Evolutionary conservation across 2,888 invertebrate genomes (phyloP), one percentile per base, ranked within the genome.

Genomic region (Drosophila monieri): DNA sequence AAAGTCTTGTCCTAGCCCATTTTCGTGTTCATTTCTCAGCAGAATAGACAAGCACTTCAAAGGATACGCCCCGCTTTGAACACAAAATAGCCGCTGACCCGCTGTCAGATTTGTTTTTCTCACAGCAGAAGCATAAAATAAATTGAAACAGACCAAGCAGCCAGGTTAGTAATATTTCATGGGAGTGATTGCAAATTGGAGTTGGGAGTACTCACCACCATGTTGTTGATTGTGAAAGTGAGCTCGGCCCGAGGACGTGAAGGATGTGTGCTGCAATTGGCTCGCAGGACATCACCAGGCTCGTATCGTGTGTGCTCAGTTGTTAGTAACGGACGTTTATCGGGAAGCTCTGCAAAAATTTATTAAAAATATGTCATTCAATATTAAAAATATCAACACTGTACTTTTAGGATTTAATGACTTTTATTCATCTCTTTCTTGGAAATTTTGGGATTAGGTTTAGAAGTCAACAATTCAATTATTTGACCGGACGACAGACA

Each of bases 241-340:
- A 97, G 93, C 77, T 94, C 94, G 32, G 95, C 95, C 37, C 94
- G 93, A 8, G 96, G 97, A 77, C 94, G 93, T n/a, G 96, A 95
- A 5, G 95, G 95, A 6, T 94, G 93, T 5, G 95, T 94, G n/a
- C 95, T 94, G 91, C 97, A 97, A 92, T 96, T 97, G 51, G 95
- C 96, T 60, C 93, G 92, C 67, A 97, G 92, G 32, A 93, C 92
- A 90, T 96, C 96, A 1, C 96, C 96, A 0, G 95, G 94, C 89
- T 95, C 94, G 90, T 96, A 95, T 53, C 94, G 94, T 58, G 95
- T 94, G 67, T 94, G 94, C 78, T 95, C 95, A n/a, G 96, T 94
- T 80, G 93, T 93, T 80, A 96, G 93, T 71, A 93, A 92, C 18
- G 96, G 96, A 23, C 94, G 93, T 61, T 92, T 92, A 53, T 93